These are phyloP conservation scores for Drosophila sproati DNA, from an alignment of 1,140 invertebrate genomes.

Conservation along the genomic window DNA sequence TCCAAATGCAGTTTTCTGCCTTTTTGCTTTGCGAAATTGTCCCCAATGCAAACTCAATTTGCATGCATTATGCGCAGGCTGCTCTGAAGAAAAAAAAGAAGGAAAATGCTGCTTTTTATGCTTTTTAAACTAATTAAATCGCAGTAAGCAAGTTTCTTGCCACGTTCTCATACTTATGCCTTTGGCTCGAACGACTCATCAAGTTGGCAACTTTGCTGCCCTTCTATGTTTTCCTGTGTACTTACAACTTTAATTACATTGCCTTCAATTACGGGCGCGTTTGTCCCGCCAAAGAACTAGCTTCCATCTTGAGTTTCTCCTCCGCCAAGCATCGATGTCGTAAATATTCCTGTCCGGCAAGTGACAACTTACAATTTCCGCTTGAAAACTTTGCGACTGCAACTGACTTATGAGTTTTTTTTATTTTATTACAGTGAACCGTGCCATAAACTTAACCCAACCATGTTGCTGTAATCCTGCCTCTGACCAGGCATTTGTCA, in stretches of 20 bases:
- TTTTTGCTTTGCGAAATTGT: conserved; percentile 14
- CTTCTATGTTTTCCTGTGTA: conserved; percentile 41
- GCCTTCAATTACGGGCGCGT: conserved; percentile 46
- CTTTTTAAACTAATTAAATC: conserved; percentile 59
- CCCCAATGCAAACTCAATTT: conserved; percentile 58
- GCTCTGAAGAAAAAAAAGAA: not conserved
- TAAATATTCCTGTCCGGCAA: conserved; percentile 34
- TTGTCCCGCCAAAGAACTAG: conserved; percentile 18
- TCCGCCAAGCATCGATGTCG: conserved; percentile 27
- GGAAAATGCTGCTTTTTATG: conserved; percentile 1
- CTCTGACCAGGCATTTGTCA: not conserved
- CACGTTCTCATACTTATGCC: conserved; percentile 5
- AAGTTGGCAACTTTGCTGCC: conserved; percentile 10
- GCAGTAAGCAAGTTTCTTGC: conserved; percentile 18
- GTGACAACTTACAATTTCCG: conserved; percentile 55
- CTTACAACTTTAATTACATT: conserved; percentile 61
- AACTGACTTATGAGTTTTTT: conserved; percentile 40
- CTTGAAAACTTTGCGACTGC: conserved; percentile 37
- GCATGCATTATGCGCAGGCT: conserved; percentile 50
- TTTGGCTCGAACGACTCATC: conserved; percentile 7
- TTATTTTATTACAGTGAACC: conserved; percentile 12
- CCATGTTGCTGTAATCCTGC: not conserved
- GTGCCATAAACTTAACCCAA: conserved; percentile 15
- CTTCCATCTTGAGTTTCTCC: conserved; percentile 4
- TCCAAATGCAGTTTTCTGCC: not conserved